Base-by-base conservation (phyloP, 2,888 invertebrate genomes). In the Drosophila limbata region DNA sequence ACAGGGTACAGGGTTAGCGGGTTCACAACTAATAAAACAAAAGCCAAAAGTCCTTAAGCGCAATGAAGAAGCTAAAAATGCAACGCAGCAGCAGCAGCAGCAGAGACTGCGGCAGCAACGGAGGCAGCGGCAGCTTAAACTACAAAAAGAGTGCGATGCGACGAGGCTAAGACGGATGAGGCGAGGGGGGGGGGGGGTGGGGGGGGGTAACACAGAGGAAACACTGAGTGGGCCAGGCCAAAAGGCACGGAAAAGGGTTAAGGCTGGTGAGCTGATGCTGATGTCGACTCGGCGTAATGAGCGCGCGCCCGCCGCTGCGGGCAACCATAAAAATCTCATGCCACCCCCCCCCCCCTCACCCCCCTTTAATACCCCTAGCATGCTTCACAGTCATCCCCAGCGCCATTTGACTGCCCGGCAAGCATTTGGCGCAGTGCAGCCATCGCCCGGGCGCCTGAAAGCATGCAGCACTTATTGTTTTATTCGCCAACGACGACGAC, bases 11-110 rank as follows among this genome's bases (percentile, higher is more conserved):
- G 21, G 11, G 25, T 21, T 45, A 67, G 71, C 75, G 71, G 66
- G 84, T 73, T 83, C 87, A 89, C 85, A 88, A 90, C 90, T 90
- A 91, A 90, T 91, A 90, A 90, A 91, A 90, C 91, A 90, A 91
- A 91, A 91, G 90, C 90, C 89, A 88, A 87, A 90, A 90, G 91
- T 90, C 90, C 91, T 90, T 90, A 90, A 90, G 90, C 91, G 89
- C 89, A 89, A 89, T 89, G 89, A 90, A 86, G 86, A 88, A 86
- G 87, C 85, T 84, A 87, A 85, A 87, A 87, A 84, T 86, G 84
- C 84, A 86, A 86, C 84, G 87, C 86, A 75, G 84, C 82, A 84
- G 45, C 65, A 19, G 47, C 31, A 40, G n/a, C 19, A 1, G 13
- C 28, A 40, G 39, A 6, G 39, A 11, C 31, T 13, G n/a, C 1